These are phyloP conservation scores for Anthoscopus minutus DNA, from an alignment of 2,113 vertebrate species.

Conservation along the genomic window DNA sequence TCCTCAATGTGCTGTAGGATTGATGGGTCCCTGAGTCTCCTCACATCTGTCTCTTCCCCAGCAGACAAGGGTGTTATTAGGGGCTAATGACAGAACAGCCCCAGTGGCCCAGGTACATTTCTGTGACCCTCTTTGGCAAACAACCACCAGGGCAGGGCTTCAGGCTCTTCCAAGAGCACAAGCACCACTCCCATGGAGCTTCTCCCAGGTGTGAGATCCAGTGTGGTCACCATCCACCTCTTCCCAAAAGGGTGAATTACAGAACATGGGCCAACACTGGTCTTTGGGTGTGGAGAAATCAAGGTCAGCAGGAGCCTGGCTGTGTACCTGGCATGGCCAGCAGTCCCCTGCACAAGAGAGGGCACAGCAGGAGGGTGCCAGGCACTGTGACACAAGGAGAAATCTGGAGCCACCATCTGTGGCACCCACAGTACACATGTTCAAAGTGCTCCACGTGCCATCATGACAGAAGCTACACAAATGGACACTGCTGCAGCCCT, in stretches of 20 bases:
- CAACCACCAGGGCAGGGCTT: neutral
- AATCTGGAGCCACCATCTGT: neutral
- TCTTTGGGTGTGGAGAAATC: neutral
- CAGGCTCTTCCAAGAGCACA: neutral
- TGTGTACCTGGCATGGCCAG: neutral
- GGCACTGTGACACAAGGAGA: rapidly evolving
- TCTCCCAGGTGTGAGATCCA: neutral
- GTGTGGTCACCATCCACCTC: rapidly evolving
- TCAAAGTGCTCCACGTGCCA: neutral
- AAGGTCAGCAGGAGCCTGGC: neutral
- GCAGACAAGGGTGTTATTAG: neutral
- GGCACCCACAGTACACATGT: rapidly evolving
- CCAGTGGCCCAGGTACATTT: neutral
- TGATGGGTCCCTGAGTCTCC: neutral
- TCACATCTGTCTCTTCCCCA: neutral
- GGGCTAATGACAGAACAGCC: neutral
- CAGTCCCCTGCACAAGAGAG: rapidly evolving
- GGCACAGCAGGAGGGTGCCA: rapidly evolving
- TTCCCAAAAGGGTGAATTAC: neutral
- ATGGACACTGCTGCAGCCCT: neutral
- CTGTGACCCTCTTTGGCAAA: neutral
- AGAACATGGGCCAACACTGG: rapidly evolving
- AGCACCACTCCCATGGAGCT: neutral
- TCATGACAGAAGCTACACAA: neutral
- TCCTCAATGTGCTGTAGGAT: neutral